A percentile compares a stretch with the other conserved stretches of the same genome.
These are phyloP conservation scores for Sminthopsis crassicaudata DNA, from an alignment of 2,113 vertebrate genomes.

Conservation along the genomic window DNA sequence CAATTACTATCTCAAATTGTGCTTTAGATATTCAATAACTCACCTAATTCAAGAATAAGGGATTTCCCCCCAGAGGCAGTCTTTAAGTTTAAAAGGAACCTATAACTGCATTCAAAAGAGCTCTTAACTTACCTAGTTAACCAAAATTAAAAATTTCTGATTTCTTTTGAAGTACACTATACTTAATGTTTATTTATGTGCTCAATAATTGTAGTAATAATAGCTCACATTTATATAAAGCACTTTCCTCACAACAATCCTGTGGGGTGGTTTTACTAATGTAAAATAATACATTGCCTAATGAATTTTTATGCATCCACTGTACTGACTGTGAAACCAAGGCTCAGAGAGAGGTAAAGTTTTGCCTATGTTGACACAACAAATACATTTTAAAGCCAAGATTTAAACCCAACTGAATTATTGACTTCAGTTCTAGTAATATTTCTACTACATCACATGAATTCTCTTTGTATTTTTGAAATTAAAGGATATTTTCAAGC, in stretches of 20 bases:
- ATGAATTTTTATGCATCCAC: background rate
- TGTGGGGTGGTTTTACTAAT: background rate
- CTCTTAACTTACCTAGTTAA: conserved; percentile 62
- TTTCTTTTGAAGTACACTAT: conserved; percentile 45
- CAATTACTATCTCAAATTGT: conserved; percentile 17
- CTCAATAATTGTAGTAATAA: background rate
- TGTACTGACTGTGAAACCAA: background rate
- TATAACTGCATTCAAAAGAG: conserved; percentile 74
- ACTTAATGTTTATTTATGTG: conserved; percentile 40
- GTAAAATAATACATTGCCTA: background rate
- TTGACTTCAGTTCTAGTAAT: background rate
- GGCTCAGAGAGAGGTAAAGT: background rate
- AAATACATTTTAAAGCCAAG: background rate
- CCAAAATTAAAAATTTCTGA: conserved; percentile 54
- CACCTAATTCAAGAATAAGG: conserved; percentile 79
- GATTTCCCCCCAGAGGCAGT: conserved; percentile 78
- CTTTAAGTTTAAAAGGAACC: conserved; percentile 65
- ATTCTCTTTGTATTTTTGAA: background rate
- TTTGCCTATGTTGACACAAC: background rate
- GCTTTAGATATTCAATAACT: conserved; percentile 78
- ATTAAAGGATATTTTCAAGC: conserved; percentile 5
- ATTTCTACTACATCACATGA: background rate
- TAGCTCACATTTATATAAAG: background rate
- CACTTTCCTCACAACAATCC: background rate
- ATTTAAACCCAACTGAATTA: background rate